phyloP scores from a whole-genome alignment of 30 jellyfish, hydroid and myxozoan genomes.

The Sanderia malayensis region DNA sequence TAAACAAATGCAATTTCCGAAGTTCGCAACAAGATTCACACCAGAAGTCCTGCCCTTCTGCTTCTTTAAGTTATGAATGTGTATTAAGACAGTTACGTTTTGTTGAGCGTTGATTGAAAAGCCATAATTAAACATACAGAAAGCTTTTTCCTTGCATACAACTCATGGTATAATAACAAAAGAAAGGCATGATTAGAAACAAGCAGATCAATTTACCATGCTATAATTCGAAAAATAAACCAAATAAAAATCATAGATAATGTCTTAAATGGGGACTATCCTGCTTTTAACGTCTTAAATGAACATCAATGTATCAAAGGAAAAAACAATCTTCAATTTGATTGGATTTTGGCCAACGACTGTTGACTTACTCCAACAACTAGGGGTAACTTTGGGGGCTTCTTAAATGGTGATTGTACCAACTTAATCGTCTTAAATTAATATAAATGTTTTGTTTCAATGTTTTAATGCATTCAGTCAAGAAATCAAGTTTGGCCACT shows the following conservation, averaged over 20 bases:
- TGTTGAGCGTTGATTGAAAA: not conserved
- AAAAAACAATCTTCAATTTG: no score
- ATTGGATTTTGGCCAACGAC: no score
- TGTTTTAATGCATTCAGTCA: slow-evolving; percentile 15
- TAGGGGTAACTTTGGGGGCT: slow-evolving; percentile 11
- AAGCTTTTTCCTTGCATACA: not conserved
- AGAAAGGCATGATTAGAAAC: not conserved
- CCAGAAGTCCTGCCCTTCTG: slow-evolving; percentile 5
- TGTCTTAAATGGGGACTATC: no score
- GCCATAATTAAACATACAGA: not conserved
- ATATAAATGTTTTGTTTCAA: not conserved
- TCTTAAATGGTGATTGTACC: slow-evolving; percentile 16
- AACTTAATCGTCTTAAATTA: slow-evolving; percentile 11
- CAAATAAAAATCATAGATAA: not conserved
- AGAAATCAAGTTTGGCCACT: slow-evolving; percentile 29
- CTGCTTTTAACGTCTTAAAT: no score
- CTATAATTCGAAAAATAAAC: not conserved
- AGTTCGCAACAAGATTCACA: not conserved
- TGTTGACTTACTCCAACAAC: not conserved
- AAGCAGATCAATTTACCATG: slow-evolving; percentile 1
- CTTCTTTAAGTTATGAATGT: not conserved
- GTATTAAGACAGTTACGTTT: not conserved
- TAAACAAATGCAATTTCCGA: not conserved
- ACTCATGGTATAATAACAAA: not conserved
- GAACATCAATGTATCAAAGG: no score